These are phyloP conservation scores for Drosophila neocordata DNA, from an alignment of 1,140 invertebrate species.

Conservation along the genomic window DNA sequence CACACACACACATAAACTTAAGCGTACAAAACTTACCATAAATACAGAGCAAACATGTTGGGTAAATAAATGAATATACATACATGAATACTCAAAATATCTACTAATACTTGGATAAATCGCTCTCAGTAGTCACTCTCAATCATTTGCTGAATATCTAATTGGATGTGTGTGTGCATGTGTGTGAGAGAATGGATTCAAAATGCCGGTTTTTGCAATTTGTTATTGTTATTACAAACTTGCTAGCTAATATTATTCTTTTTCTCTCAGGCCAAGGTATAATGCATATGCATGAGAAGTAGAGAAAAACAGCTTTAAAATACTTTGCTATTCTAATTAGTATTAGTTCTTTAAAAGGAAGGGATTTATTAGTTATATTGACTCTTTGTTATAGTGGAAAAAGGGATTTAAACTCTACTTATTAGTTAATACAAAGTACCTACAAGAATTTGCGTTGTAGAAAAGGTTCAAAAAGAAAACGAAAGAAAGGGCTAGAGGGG, in stretches of 20 bases:
- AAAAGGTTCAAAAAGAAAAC: not conserved
- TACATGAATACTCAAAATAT: conserved; percentile 26
- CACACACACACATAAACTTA: not conserved
- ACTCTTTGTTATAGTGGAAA: too few species aligned
- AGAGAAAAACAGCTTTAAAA: not conserved
- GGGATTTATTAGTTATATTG: too few species aligned
- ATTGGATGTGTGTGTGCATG: not conserved
- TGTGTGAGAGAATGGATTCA: conserved; percentile 34
- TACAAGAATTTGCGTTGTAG: conserved; percentile 4
- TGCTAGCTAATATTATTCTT: not conserved
- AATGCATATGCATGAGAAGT: not conserved
- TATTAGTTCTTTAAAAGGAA: too few species aligned
- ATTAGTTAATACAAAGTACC: too few species aligned
- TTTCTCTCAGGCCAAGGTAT: not conserved
- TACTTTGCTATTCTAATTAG: not conserved
- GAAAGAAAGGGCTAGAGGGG: not conserved
- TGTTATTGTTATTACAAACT: conserved; percentile 37
- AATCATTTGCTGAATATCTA: not conserved
- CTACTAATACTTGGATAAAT: conserved; percentile 27
- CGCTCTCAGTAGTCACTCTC: conserved; percentile 7
- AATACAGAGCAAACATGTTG: conserved; percentile 64
- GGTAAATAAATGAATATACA: conserved; percentile 54
- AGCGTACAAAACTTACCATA: not conserved
- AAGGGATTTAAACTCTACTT: too few species aligned
- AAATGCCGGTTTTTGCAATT: conserved; percentile 74